Conservation (phyloP, 2,888 invertebrate genomes). For the Epinotia nisella region DNA sequence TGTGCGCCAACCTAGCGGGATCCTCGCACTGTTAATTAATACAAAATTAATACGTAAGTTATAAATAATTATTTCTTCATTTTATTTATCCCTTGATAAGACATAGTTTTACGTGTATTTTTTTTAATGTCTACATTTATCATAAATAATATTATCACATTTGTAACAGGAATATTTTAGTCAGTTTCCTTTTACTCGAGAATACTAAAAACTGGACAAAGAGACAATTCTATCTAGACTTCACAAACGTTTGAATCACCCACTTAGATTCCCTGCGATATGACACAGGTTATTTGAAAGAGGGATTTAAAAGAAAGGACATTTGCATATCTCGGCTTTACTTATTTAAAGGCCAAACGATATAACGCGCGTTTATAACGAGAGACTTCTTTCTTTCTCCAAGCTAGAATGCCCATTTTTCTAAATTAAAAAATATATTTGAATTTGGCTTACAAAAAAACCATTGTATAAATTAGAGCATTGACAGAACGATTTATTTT, state of each 20-base stretch:
- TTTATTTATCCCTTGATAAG: too few species aligned
- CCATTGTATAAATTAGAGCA: constrained; percentile 12
- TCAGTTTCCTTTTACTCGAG: background rate
- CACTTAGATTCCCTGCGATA: background rate
- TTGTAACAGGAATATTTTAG: too few species aligned
- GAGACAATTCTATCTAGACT: constrained; percentile 6
- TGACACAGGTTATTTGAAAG: constrained; percentile 8
- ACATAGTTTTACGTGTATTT: too few species aligned
- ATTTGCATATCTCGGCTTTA: constrained; percentile 31
- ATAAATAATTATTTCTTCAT: too few species aligned
- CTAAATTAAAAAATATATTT: constrained; percentile 12
- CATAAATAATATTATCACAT: too few species aligned
- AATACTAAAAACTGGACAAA: constrained; percentile 7
- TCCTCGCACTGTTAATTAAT: too few species aligned
- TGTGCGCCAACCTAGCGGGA: too few species aligned
- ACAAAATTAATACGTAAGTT: too few species aligned
- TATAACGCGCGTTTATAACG: constrained; percentile 1
- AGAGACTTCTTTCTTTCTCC: constrained; percentile 9
- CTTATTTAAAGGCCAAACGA: constrained; percentile 11
- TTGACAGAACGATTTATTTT: constrained; percentile 6
- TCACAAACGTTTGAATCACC: constrained; percentile 1
- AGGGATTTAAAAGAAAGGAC: constrained; percentile 26
- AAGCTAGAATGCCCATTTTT: background rate
- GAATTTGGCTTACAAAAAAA: background rate
- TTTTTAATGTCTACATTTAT: too few species aligned